phyloP scores from a whole-genome alignment of 2,113 vertebrate genomes.

The Alligator mississippiensis region DNA sequence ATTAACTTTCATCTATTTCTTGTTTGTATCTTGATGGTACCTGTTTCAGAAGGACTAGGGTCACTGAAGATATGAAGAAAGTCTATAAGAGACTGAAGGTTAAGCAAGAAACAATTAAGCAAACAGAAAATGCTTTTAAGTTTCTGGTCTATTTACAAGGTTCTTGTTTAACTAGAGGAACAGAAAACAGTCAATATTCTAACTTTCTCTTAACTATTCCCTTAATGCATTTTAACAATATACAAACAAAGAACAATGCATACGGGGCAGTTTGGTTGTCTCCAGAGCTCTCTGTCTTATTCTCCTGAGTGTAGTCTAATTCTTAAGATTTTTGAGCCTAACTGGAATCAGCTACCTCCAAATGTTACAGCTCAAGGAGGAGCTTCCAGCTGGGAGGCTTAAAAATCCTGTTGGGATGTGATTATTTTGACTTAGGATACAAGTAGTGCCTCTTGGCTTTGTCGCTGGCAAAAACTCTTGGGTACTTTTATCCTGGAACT shows the following conservation, averaged over 20 bases:
- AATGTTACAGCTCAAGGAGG: not conserved
- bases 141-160: not conserved
- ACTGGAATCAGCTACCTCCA: not conserved
- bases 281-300: not conserved
- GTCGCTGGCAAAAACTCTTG: not conserved
- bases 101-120: not conserved
- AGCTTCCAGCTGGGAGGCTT: not conserved
- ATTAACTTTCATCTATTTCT: not conserved
- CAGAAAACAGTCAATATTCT: not conserved
- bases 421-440: conserved; percentile 35
- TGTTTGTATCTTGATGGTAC: not conserved
- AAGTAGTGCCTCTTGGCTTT: conserved; percentile 13
- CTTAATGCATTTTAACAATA: not conserved
- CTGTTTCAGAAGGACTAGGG: not conserved
- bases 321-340: not conserved
- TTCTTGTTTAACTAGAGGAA: not conserved
- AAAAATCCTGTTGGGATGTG: not conserved
- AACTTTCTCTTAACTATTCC: not conserved
- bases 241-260: not conserved
- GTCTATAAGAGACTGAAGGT: not conserved
- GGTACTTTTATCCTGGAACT: conserved; percentile 1
- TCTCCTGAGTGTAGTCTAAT: not conserved
- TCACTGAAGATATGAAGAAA: not conserved
- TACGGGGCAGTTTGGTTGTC: not conserved
- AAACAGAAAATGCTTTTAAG: not conserved